These are phyloP conservation scores for Drosophila fuyamai DNA, from an alignment of 1,140 invertebrate species.

Conservation along the genomic window DNA sequence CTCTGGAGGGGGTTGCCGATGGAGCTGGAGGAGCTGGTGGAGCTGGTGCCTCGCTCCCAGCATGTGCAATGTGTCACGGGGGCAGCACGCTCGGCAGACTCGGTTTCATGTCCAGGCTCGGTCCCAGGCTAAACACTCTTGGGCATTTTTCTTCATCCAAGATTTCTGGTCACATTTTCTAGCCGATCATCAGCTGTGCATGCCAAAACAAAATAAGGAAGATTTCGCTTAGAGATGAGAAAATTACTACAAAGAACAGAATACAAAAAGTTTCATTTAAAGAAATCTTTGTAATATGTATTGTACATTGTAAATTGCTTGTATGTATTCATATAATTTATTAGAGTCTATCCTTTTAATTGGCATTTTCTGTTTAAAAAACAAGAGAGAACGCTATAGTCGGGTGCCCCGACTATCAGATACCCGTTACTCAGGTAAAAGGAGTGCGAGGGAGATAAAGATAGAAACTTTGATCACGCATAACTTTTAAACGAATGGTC, in stretches of 20 bases:
- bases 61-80: conserved; percentile 79
- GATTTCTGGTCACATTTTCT: conserved; percentile 30
- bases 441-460: too few species aligned
- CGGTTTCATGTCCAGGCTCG: conserved; percentile 32
- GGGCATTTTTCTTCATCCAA: conserved; percentile 18
- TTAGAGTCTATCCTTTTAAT: too few species aligned
- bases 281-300: background rate
- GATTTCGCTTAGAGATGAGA: conserved; percentile 1
- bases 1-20: conserved; percentile 22
- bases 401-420: too few species aligned
- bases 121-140: conserved; percentile 26
- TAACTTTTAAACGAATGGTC: too few species aligned
- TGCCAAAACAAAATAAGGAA: conserved; percentile 9
- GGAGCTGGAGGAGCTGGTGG: conserved; percentile 1
- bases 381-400: too few species aligned
- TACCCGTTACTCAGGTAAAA: too few species aligned
- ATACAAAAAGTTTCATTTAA: background rate
- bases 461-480: too few species aligned
- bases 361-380: too few species aligned
- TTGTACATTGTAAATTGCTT: too few species aligned
- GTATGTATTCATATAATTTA: too few species aligned
- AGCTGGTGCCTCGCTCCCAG: conserved; percentile 44
- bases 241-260: background rate
- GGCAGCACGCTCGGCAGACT: conserved; percentile 68
- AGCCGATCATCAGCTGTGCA: conserved; percentile 44